Conservation (phyloP, 2,113 vertebrate genomes). For the Chunga burmeisteri region DNA sequence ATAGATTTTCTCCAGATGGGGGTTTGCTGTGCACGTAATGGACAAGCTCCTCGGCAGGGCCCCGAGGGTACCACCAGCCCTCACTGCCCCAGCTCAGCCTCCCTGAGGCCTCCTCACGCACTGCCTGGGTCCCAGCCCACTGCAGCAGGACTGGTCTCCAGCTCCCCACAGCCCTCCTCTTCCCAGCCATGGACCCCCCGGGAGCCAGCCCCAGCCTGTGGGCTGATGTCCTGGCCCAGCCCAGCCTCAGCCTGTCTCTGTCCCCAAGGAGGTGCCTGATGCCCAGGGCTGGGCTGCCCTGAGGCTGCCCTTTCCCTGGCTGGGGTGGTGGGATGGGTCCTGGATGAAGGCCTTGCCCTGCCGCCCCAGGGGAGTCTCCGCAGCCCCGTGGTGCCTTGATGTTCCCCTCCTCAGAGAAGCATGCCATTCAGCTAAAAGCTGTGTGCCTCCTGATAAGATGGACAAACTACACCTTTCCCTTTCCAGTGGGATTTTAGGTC, state of each 20-base stretch:
- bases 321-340: not conserved
- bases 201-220: fast-evolving
- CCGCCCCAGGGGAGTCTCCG: fast-evolving
- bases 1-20: not conserved
- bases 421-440: not conserved
- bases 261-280: fast-evolving
- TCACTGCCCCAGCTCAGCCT: not conserved
- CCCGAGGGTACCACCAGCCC: not conserved
- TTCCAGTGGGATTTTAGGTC: not conserved
- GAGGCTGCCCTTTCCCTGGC: not conserved
- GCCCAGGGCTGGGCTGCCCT: not conserved
- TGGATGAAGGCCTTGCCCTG: not conserved
- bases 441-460: not conserved
- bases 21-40: not conserved
- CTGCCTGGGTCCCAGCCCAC: not conserved
- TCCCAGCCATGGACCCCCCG: fast-evolving
- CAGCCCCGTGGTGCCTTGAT: fast-evolving
- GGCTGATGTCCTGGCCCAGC: not conserved
- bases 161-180: not conserved
- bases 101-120: fast-evolving
- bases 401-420: not conserved
- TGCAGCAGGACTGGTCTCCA: not conserved
- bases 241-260: not conserved
- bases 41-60: not conserved
- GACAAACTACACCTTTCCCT: not conserved